Evolutionary conservation across 2,888 invertebrate species (phyloP).

Genomic region (Macaria notata): DNA sequence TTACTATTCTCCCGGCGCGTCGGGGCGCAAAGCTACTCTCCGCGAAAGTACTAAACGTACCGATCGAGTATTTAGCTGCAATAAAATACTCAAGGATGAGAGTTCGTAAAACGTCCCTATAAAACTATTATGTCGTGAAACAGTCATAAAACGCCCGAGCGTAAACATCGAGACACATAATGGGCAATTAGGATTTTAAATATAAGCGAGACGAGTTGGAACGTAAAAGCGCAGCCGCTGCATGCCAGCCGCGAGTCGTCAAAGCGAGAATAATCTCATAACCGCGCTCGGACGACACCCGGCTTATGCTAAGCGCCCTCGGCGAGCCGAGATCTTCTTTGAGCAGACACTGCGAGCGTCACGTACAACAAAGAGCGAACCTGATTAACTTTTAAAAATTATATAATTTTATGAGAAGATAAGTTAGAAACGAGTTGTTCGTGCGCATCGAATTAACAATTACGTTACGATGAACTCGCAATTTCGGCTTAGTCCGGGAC

Average conservation of each 20-base stretch:
- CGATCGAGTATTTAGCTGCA: constrained; percentile 19
- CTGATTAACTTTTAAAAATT: constrained; percentile 48
- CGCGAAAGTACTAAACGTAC: constrained; percentile 5
- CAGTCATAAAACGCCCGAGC: constrained; percentile 36
- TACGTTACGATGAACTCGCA: constrained; percentile 57
- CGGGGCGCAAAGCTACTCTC: neutral
- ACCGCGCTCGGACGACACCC: constrained; percentile 66
- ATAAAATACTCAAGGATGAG: constrained; percentile 21
- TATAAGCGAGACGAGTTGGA: constrained; percentile 53
- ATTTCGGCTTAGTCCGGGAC: constrained; percentile 54
- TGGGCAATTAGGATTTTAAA: constrained; percentile 67
- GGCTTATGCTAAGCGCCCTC: constrained; percentile 68
- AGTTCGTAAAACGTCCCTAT: constrained; percentile 22
- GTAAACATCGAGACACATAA: constrained; percentile 52
- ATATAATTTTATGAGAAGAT: constrained; percentile 22
- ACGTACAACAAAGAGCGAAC: constrained; percentile 43
- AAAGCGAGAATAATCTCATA: constrained; percentile 78
- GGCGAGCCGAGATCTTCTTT: constrained; percentile 66
- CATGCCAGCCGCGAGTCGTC: constrained; percentile 60
- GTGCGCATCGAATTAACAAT: constrained; percentile 58
- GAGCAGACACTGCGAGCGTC: constrained; percentile 51
- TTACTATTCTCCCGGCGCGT: no score
- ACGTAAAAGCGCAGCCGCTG: constrained; percentile 59
- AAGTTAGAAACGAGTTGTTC: constrained; percentile 33
- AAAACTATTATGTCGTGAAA: constrained; percentile 23